A percentile compares a stretch with the other conserved stretches of the same genome.
Evolutionary conservation across 1,140 invertebrate species (phyloP).

Genomic region (Drosophila sturtevanti): DNA sequence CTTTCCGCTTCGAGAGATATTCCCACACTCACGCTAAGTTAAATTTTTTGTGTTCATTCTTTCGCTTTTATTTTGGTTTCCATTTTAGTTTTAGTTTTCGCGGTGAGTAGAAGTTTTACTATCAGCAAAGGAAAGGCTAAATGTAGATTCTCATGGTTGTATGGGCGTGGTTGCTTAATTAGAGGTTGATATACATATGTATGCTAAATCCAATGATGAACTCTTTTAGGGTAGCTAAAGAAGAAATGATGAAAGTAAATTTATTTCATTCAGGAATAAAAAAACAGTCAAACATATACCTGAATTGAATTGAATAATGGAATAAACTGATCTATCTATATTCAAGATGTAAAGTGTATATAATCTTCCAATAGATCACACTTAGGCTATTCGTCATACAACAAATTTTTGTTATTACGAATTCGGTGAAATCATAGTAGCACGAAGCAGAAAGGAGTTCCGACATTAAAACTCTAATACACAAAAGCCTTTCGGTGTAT

Average conservation of each 20-base stretch:
- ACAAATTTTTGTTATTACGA: too few species aligned
- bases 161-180: constrained; percentile 53
- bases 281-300: too few species aligned
- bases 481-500: too few species aligned
- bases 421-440: too few species aligned
- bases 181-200: constrained; percentile 59
- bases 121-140: constrained; percentile 7
- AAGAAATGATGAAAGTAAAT: neutral
- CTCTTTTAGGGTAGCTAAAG: neutral
- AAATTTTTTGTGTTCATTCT: constrained; percentile 62
- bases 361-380: too few species aligned
- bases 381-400: too few species aligned
- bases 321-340: too few species aligned
- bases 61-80: constrained; percentile 57
- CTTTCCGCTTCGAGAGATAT: constrained; percentile 76
- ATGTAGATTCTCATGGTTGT: constrained; percentile 5
- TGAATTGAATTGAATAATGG: too few species aligned
- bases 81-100: constrained; percentile 26
- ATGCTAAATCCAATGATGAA: constrained; percentile 12
- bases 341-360: too few species aligned
- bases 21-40: constrained; percentile 78
- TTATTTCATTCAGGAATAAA: neutral
- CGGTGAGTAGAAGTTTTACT: constrained; percentile 58
- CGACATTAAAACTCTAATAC: too few species aligned
- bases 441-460: too few species aligned